phyloP scores from a whole-genome alignment of 1,140 invertebrate species.

The Drosophila mauritiana region DNA sequence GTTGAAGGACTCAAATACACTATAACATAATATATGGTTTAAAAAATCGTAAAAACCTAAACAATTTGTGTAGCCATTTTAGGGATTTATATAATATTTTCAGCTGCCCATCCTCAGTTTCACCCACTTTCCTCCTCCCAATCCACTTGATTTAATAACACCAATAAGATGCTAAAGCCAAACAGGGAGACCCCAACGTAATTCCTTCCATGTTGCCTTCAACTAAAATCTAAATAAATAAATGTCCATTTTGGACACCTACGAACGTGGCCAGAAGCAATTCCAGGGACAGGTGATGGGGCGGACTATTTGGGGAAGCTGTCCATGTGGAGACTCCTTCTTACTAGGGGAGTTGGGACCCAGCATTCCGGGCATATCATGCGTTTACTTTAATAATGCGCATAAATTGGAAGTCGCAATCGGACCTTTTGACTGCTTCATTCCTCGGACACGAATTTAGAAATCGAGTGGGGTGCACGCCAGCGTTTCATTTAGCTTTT shows the following conservation, averaged over 20 bases:
- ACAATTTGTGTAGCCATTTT: too few relatives aligned
- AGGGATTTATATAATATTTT: neutral
- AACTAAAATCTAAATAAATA: slow-evolving; percentile 77
- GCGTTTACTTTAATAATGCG: slow-evolving; percentile 78
- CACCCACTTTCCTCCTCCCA: neutral
- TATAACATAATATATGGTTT: too few relatives aligned
- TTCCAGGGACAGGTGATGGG: neutral
- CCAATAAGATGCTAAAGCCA: slow-evolving; percentile 49
- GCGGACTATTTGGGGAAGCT: slow-evolving; percentile 1
- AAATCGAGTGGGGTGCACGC: slow-evolving; percentile 45
- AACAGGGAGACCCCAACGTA: slow-evolving; percentile 9
- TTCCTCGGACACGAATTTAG: slow-evolving; percentile 27
- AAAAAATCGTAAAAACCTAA: too few relatives aligned
- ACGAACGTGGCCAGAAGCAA: slow-evolving; percentile 30
- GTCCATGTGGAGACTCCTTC: slow-evolving; percentile 18
- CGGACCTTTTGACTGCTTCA: slow-evolving; percentile 78
- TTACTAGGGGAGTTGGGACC: neutral
- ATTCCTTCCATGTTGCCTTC: slow-evolving; percentile 37
- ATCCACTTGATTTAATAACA: slow-evolving; percentile 67
- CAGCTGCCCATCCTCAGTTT: too few relatives aligned
- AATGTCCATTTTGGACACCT: slow-evolving; percentile 73
- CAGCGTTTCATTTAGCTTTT: slow-evolving; percentile 76
- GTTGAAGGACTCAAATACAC: too few relatives aligned
- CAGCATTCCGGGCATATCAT: slow-evolving; percentile 65
- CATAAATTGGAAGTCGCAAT: slow-evolving; percentile 68